phyloP scores from a whole-genome alignment of 1,140 invertebrate genomes.

The Trachymyrmex septentrionalis region DNA sequence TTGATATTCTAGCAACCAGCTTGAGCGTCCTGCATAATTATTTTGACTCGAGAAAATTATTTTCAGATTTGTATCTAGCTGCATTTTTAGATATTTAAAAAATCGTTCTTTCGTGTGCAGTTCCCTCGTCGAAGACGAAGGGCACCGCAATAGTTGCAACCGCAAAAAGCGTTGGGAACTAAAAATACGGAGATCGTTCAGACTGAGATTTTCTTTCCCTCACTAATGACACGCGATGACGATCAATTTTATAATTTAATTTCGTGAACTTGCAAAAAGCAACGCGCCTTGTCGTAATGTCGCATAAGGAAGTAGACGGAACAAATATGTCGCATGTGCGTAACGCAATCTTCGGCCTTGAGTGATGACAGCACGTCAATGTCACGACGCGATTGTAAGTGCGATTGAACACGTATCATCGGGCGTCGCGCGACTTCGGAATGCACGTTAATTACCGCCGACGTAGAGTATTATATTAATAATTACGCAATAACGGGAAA shows the following conservation, averaged over 20 bases:
- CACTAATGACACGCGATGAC: background rate
- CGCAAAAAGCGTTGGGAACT: no score
- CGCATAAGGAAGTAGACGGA: background rate
- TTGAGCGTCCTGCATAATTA: no score
- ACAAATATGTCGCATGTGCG: constrained; percentile 20
- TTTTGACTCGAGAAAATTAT: no score
- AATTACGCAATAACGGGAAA: constrained; percentile 19
- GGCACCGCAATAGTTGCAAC: background rate
- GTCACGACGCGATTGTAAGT: constrained; percentile 28
- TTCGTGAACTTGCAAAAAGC: background rate
- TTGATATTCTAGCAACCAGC: no score
- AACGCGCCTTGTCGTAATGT: background rate
- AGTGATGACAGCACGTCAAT: constrained; percentile 13
- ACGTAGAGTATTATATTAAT: constrained; percentile 26
- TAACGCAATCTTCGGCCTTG: constrained; percentile 26
- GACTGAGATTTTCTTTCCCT: background rate
- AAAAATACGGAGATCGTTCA: background rate
- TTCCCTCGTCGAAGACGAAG: background rate
- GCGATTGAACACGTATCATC: constrained; percentile 4
- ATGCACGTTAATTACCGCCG: constrained; percentile 1
- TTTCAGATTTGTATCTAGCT: no score
- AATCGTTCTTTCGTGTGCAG: no score
- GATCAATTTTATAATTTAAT: background rate
- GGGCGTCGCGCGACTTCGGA: constrained; percentile 1
- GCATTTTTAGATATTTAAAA: no score